Evolutionary conservation across 2,888 invertebrate genomes (phyloP).

Genomic region (Platynereis dumerilii): DNA sequence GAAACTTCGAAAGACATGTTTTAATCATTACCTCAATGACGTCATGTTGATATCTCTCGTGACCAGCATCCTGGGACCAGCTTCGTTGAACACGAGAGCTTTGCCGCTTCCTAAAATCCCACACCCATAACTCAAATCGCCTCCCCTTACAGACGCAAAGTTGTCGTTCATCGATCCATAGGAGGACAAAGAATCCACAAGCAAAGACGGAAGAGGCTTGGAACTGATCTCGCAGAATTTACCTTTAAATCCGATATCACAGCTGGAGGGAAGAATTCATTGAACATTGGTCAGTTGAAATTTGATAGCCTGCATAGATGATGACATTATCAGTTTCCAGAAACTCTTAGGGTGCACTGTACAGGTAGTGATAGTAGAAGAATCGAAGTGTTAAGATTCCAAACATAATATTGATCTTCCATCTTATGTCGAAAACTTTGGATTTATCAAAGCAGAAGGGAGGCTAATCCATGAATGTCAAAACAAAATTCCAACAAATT

Average conservation of each 20-base stretch:
- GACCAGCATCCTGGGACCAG: slow-evolving; percentile 49
- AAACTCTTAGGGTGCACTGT: too few species aligned
- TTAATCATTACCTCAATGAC: slow-evolving; percentile 47
- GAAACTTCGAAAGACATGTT: too few species aligned
- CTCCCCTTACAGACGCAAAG: slow-evolving; percentile 44
- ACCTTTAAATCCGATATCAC: slow-evolving; percentile 62
- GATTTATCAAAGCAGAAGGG: too few species aligned
- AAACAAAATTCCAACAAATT: too few species aligned
- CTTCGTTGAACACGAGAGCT: slow-evolving; percentile 57
- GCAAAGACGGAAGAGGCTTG: slow-evolving; percentile 21
- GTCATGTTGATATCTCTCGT: slow-evolving; percentile 62
- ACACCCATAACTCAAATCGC: slow-evolving; percentile 56
- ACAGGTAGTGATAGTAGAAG: too few species aligned
- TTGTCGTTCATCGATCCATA: slow-evolving; percentile 1
- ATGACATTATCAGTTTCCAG: too few species aligned
- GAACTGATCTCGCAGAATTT: slow-evolving; percentile 49
- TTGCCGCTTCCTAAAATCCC: slow-evolving; percentile 60
- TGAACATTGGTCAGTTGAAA: too few species aligned
- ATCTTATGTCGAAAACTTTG: too few species aligned
- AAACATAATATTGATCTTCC: too few species aligned
- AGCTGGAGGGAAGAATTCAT: slow-evolving; percentile 46
- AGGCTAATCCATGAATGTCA: too few species aligned
- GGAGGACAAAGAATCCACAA: slow-evolving; percentile 27
- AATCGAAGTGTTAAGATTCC: too few species aligned
- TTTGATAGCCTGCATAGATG: too few species aligned